phyloP scores from a whole-genome alignment of 92 coral and sea anemone species.

The Scolanthus callimorphus region DNA sequence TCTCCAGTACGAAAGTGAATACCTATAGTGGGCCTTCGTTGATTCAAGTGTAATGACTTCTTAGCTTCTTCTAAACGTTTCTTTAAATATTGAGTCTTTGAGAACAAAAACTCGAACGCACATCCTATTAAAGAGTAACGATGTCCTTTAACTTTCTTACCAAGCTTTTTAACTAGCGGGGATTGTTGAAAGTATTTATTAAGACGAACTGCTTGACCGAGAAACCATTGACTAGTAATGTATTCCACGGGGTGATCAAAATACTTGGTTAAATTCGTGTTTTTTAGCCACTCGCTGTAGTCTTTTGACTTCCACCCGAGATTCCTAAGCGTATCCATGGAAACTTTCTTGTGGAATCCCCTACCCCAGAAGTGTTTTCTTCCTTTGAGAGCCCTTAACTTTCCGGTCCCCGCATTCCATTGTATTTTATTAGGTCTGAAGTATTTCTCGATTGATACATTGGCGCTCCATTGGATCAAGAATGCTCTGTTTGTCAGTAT shows the following conservation, averaged over 20 bases:
- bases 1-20: conserved; percentile 75
- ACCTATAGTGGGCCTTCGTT: conserved; percentile 43
- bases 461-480: conserved; percentile 59
- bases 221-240: conserved; percentile 62
- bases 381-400: conserved; percentile 19
- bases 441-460: conserved; percentile 34
- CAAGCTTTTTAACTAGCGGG: conserved; percentile 11
- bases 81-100: conserved; percentile 24
- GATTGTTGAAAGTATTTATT: conserved; percentile 34
- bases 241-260: conserved; percentile 48
- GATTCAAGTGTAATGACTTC: conserved; percentile 19
- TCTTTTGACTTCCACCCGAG: conserved; percentile 4
- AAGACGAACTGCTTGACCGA: conserved; percentile 43
- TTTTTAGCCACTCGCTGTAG: conserved; percentile 37
- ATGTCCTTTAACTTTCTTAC: conserved; percentile 32
- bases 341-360: conserved; percentile 17
- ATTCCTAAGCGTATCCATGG: conserved; percentile 14
- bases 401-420: conserved; percentile 37
- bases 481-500: conserved; percentile 67
- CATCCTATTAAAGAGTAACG: conserved; percentile 59
- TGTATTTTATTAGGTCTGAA: conserved; percentile 48
- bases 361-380: conserved; percentile 69
- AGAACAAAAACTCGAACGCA: conserved; percentile 66
- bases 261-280: conserved; percentile 23
- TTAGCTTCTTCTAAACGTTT: conserved; percentile 17